Conservation (phyloP, 1,140 invertebrate genomes). For the Lutraria rhynchaena region DNA sequence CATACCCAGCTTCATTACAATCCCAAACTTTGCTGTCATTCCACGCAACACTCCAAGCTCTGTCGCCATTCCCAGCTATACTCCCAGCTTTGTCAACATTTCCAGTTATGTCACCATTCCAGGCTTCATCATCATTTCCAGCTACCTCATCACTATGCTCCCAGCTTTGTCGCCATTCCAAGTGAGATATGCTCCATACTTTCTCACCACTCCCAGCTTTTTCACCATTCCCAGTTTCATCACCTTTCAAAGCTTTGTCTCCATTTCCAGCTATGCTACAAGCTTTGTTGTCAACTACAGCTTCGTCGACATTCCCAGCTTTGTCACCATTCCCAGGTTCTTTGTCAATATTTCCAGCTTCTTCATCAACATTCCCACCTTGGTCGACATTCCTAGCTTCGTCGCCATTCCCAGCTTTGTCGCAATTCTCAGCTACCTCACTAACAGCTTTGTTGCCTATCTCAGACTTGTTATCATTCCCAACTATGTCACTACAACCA, state of each 20-base stretch:
- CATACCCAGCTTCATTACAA: background rate
- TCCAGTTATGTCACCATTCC: background rate
- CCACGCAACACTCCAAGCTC: background rate
- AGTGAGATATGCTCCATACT: background rate
- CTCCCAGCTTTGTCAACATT: background rate
- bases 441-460: background rate
- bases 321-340: background rate
- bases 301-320: background rate
- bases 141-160: background rate
- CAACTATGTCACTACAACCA: constrained; percentile 2
- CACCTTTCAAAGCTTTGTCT: background rate
- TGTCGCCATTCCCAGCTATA: background rate
- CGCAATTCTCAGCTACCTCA: background rate
- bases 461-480: background rate
- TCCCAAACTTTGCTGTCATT: background rate
- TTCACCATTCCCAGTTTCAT: background rate
- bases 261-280: too few relatives aligned
- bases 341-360: background rate
- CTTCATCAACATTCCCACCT: background rate
- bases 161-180: background rate
- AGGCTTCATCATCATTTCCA: background rate
- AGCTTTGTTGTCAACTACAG: background rate
- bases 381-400: too few relatives aligned
- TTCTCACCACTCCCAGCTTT: background rate
- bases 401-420: background rate